Percentiles rank a stretch among this genome's conserved stretches.
Conservation (phyloP, 2,113 vertebrate genomes). For the Phasianus colchicus region DNA sequence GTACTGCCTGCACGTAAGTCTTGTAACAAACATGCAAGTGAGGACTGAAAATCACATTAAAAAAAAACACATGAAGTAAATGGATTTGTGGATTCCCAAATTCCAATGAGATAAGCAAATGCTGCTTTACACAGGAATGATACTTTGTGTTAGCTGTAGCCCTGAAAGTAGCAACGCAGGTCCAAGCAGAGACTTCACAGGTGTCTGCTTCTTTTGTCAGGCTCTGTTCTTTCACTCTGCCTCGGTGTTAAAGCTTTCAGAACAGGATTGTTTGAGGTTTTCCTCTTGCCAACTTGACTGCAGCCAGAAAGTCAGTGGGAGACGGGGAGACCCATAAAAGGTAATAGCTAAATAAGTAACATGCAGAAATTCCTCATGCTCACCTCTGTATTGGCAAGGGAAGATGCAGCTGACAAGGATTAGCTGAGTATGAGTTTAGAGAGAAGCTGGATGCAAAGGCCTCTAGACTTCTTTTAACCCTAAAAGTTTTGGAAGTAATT, state of each 20-base stretch:
- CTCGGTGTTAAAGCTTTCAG: slow-evolving; percentile 20
- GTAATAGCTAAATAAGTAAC: slow-evolving; percentile 51
- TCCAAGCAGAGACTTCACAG: not conserved
- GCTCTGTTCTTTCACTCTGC: not conserved
- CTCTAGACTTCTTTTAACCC: slow-evolving; percentile 18
- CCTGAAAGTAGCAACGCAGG: not conserved
- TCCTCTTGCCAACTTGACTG: not conserved
- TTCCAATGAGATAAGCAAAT: not conserved
- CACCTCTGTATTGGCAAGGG: slow-evolving; percentile 63
- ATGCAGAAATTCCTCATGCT: slow-evolving; percentile 55
- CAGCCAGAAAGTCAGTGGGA: slow-evolving; percentile 25
- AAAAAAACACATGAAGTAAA: not conserved
- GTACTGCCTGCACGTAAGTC: not conserved
- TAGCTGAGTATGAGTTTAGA: slow-evolving; percentile 51
- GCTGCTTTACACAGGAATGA: not conserved
- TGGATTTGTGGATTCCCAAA: not conserved
- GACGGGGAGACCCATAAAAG: slow-evolving; percentile 51
- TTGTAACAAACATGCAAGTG: not conserved
- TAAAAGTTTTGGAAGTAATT: slow-evolving; percentile 24
- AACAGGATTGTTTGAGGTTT: not conserved
- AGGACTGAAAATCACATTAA: not conserved
- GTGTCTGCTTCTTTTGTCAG: not conserved
- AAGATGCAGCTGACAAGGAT: slow-evolving; percentile 64
- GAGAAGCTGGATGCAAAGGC: not conserved
- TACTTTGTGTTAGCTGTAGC: not conserved